A percentile compares a stretch with the other conserved stretches of the same genome.
phyloP scores from a whole-genome alignment of 2,888 invertebrate genomes.

The Gymnosoma rotundatum region DNA sequence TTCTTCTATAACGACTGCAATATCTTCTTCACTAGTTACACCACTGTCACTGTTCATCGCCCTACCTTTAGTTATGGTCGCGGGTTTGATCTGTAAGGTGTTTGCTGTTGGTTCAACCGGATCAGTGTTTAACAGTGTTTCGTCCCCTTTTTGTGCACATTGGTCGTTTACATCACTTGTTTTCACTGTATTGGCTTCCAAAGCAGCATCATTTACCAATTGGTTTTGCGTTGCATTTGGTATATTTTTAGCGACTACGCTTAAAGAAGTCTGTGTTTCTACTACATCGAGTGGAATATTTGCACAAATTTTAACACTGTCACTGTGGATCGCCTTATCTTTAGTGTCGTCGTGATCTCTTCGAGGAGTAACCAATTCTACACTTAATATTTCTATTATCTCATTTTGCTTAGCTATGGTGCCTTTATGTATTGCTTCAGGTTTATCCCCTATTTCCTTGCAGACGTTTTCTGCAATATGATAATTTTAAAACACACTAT shows the following conservation, averaged over 20 bases:
- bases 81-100: no score
- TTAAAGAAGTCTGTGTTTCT: neutral
- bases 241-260: neutral
- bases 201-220: neutral
- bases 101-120: neutral
- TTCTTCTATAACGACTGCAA: neutral
- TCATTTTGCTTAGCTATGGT: neutral
- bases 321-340: neutral
- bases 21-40: neutral
- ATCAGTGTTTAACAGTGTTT: neutral
- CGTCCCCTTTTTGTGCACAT: neutral
- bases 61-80: neutral
- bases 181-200: neutral
- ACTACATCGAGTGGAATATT: neutral
- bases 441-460: neutral
- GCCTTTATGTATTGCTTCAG: no score
- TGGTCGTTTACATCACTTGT: neutral
- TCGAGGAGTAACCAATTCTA: constrained; percentile 15
- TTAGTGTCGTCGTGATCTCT: neutral
- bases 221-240: neutral
- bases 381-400: constrained; percentile 43
- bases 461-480: neutral
- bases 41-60: neutral
- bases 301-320: neutral
- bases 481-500: neutral